phyloP scores from a whole-genome alignment of 2,888 invertebrate species.

The Chaetogeoica ovagalla region DNA sequence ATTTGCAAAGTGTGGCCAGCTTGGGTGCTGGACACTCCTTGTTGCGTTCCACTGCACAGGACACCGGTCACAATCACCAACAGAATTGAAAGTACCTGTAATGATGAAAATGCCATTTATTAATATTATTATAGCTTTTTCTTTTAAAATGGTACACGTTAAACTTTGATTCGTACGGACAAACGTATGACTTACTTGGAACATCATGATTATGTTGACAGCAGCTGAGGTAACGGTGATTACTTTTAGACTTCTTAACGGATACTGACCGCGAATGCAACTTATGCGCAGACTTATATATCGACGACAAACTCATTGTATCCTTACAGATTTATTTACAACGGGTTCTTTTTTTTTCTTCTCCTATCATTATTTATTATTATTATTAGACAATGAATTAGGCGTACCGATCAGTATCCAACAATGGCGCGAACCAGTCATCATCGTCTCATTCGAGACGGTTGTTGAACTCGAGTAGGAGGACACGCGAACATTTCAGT shows the following conservation, averaged over 20 bases:
- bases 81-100: constrained; percentile 19
- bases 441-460: constrained; percentile 44
- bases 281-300: constrained; percentile 28
- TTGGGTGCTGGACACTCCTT: constrained; percentile 42
- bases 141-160: no score
- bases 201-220: neutral
- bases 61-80: constrained; percentile 15
- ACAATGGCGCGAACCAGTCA: constrained; percentile 50
- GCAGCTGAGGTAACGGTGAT: neutral
- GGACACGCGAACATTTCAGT: constrained; percentile 36
- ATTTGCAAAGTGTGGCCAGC: constrained; percentile 39
- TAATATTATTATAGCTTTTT: no score
- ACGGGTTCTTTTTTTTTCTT: constrained; percentile 34
- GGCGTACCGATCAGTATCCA: constrained; percentile 34
- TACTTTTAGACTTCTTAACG: neutral
- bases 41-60: constrained; percentile 36
- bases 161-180: no score
- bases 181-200: constrained; percentile 20
- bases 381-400: constrained; percentile 48
- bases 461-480: constrained; percentile 53
- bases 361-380: constrained; percentile 32
- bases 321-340: constrained; percentile 19
- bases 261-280: constrained; percentile 28
- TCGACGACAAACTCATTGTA: neutral
- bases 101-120: neutral